Evolutionary conservation across 1,140 invertebrate genomes (phyloP).

Genomic region (Mya arenaria): DNA sequence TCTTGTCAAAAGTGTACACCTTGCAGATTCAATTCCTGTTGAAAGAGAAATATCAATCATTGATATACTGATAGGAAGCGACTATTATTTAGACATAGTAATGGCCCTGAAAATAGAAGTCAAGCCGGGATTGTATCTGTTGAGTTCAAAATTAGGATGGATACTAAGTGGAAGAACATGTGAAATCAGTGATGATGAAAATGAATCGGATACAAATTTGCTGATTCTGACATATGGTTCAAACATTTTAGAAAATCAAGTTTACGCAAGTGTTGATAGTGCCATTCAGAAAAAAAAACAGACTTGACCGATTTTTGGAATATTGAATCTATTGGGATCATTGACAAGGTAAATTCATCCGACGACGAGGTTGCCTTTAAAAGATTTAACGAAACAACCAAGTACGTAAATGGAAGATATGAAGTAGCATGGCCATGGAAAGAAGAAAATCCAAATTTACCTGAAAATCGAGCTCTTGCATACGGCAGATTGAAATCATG

Average conservation of each 20-base stretch:
- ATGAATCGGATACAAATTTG: neutral
- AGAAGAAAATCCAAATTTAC: constrained; percentile 20
- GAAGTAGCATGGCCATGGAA: constrained; percentile 43
- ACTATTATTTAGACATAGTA: constrained; percentile 14
- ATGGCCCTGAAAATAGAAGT: constrained; percentile 16
- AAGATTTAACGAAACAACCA: constrained; percentile 32
- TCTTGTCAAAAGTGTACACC: neutral
- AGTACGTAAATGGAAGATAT: constrained; percentile 9
- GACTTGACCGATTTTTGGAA: constrained; percentile 42
- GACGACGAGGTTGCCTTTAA: constrained; percentile 13
- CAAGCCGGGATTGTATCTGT: constrained; percentile 7
- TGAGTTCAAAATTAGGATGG: constrained; percentile 4
- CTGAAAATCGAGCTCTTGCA: constrained; percentile 42
- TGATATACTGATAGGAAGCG: constrained; percentile 8
- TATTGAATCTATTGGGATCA: constrained; percentile 46
- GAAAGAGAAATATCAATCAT: neutral
- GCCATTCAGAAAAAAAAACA: neutral
- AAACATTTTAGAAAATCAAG: neutral
- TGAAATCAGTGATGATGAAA: neutral
- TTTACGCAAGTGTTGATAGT: neutral
- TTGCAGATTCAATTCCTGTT: constrained; percentile 2
- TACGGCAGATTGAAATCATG: constrained; percentile 16
- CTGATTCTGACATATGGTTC: neutral
- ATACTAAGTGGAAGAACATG: neutral
- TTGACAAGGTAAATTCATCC: constrained; percentile 10